Evolutionary conservation across 2,888 invertebrate species (phyloP), one percentile per base, ranked within the genome.

Genomic region (Drosophila austrosaltans): DNA sequence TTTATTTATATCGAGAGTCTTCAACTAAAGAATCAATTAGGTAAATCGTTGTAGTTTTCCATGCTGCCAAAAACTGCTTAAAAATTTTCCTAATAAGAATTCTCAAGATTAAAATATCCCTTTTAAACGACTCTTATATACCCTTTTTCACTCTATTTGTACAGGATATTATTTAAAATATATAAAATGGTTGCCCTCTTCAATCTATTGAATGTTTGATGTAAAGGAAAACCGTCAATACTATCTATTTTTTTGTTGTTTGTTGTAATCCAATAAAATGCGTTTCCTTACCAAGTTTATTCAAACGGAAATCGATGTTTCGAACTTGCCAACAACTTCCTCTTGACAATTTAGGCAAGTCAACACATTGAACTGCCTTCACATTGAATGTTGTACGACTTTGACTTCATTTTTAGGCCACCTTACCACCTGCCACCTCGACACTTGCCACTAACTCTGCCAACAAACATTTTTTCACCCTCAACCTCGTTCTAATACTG

Each of bases 241-340:
- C 8, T n/a, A 30, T 20, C 7, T 7, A 6, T 32, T 32, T 32
- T 32, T 32, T 36, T 8, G 7, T 10, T 36, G 7, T 8, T 36
- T 36, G 36, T 48, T 48, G 48, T 48, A 25, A 48, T 48, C 48
- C 48, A 48, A 48, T 48, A 48, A 48, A 48, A 10, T 25, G 22
- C 10, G 25, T 48, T 48, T 25, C 48, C 22, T 48, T 48, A 10
- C 22, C 48, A 48, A 48, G 48, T 48, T 56, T 5, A 16, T 16
- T 10, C 60, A 5, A 65, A 39, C 78, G 80, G 72, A 79, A 76
- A 83, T 82, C 78, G 78, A 77, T 67, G 79, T 76, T 82, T 80
- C 40, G 59, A 75, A 77, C 72, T 77, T 73, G 75, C 63, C 59
- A 72, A 83, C 65, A 36, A 73, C 79, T 69, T 78, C 81, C 73